Base-by-base conservation (phyloP, 2,797 vertebrate genomes). In the Anguilla anguilla region DNA sequence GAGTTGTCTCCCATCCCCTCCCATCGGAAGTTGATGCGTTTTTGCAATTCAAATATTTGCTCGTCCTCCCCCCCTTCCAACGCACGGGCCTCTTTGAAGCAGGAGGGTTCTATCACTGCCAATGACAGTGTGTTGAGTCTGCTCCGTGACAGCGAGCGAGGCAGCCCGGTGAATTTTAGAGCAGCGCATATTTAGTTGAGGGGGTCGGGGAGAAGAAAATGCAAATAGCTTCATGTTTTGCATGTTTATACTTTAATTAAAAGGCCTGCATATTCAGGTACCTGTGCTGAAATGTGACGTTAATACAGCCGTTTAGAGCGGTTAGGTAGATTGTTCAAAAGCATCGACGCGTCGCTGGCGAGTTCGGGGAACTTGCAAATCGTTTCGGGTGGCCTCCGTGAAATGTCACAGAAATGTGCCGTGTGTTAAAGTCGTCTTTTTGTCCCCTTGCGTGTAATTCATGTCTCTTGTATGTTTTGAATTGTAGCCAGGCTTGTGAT, bases 41-140 rank as follows among this genome's bases (percentile, higher is more conserved):
- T 97, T 98, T 98, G 97, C 98, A 98, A 98, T 99, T 98, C 98
- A 98, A 98, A 99, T 99, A 97, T 97, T 97, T 97, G 96, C 96
- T 96, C 96, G 95, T 96, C 97, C 95, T 97, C 97, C 96, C 97
- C 97, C 97, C 96, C 97, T 97, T 96, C 95, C 95, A 94, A 95
- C 92, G 95, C 97, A 97, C 39, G 96, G 97, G 97, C 97, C 95
- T 95, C 97, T 98, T 99, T 99, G 98, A 99, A 98, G 98, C 96
- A 91, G 94, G 95, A 97, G 97, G 39, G 97, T 98, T 98, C 98
- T 98, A 97, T 97, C 97, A 97, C 96, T 96, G 96, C 97, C 97
- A 98, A 97, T 99, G 98, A 98, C 98, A 98, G 97, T 95, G 96
- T 96, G 96, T 39, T 97, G 94, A 97, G 98, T 96, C 97, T 98